phyloP scores from a whole-genome alignment of 2,888 invertebrate species.

The Pollenia griseotomentosa region DNA sequence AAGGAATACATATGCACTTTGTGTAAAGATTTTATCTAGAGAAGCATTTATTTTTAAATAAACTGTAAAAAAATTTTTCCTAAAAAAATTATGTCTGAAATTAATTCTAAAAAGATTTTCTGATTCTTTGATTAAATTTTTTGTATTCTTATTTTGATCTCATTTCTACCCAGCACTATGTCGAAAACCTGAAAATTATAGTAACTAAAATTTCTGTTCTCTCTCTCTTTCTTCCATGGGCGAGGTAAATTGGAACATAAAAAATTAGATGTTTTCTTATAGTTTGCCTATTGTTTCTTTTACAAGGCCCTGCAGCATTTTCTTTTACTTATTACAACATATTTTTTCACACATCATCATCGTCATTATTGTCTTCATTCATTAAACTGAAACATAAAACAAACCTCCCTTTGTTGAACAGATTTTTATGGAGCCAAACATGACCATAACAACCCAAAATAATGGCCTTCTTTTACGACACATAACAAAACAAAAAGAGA shows the following conservation, averaged over 20 bases:
- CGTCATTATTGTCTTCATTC: constrained; percentile 11
- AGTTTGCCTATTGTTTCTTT: constrained; percentile 21
- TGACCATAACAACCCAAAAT: constrained; percentile 26
- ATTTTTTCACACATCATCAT: constrained; percentile 67
- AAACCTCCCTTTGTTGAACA: constrained; percentile 13
- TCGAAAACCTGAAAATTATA: too few relatives aligned
- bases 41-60: too few relatives aligned
- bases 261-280: background rate
- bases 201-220: too few relatives aligned
- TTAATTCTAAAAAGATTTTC: too few relatives aligned
- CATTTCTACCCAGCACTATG: too few relatives aligned
- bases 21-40: too few relatives aligned
- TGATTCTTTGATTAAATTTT: too few relatives aligned
- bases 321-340: constrained; percentile 27
- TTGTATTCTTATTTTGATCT: too few relatives aligned
- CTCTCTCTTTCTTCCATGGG: too few relatives aligned
- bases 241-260: background rate
- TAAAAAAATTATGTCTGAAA: too few relatives aligned
- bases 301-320: constrained; percentile 38
- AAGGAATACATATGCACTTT: too few relatives aligned
- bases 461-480: constrained; percentile 31
- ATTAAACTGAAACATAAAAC: constrained; percentile 31
- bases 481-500: constrained; percentile 32
- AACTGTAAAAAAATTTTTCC: too few relatives aligned
- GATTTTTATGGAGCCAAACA: constrained; percentile 40